phyloP scores from a whole-genome alignment of 2,888 invertebrate species.

The Athrips mouffetella region DNA sequence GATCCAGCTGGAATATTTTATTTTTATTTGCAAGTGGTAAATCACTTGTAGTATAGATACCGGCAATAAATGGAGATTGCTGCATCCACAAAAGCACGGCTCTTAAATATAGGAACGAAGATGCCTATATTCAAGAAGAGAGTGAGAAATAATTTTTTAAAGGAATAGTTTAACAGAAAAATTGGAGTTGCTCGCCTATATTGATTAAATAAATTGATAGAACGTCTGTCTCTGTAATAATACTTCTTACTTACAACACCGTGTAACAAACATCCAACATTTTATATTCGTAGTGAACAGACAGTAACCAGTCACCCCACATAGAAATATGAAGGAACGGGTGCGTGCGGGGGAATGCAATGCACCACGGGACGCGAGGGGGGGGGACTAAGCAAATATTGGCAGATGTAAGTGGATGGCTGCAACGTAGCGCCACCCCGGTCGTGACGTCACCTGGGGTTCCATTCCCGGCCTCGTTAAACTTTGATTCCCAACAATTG shows the following conservation, averaged over 20 bases:
- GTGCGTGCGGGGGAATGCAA: conserved; percentile 45
- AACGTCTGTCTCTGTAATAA: too few relatives aligned
- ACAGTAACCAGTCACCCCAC: conserved; percentile 67
- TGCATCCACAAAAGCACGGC: too few relatives aligned
- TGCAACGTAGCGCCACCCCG: conserved; percentile 18
- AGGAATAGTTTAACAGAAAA: background rate
- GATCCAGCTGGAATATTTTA: too few relatives aligned
- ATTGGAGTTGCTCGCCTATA: too few relatives aligned
- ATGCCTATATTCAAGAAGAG: too few relatives aligned
- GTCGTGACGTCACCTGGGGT: conserved; percentile 60
- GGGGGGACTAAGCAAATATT: conserved; percentile 79
- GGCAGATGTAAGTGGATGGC: conserved; percentile 82
- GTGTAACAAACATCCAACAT: conserved; percentile 40
- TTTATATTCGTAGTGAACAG: conserved; percentile 70
- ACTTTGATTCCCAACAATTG: conserved; percentile 12
- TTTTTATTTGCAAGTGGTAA: too few relatives aligned
- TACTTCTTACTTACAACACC: conserved; percentile 16
- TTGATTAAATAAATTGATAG: too few relatives aligned
- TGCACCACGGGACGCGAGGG: conserved; percentile 25
- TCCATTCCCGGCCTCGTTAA: conserved; percentile 16
- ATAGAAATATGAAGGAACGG: conserved; percentile 71
- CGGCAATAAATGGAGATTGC: too few relatives aligned
- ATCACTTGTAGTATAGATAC: too few relatives aligned
- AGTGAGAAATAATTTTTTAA: background rate
- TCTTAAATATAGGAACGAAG: too few relatives aligned